Percentiles rank a stretch among this genome's conserved stretches.
Conservation (phyloP, 2,888 invertebrate genomes). For the Priocnemis perturbator region DNA sequence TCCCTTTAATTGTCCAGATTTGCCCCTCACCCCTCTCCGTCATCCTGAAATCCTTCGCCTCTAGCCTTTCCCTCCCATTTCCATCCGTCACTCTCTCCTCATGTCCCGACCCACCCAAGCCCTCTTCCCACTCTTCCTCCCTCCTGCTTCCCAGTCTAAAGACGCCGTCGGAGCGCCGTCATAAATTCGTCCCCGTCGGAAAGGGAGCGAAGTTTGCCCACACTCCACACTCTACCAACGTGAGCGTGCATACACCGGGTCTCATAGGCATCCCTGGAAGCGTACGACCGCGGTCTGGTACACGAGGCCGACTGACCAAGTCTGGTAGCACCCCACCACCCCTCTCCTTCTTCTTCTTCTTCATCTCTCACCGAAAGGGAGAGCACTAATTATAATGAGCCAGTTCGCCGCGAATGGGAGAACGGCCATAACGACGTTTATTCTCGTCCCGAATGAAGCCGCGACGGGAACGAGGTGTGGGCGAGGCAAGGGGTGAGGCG, state of each 20-base stretch:
- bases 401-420: conserved; percentile 54
- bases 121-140: too few relatives aligned
- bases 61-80: too few relatives aligned
- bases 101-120: too few relatives aligned
- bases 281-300: conserved; percentile 18
- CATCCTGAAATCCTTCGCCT: too few relatives aligned
- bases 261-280: conserved; percentile 11
- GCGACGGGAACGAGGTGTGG: neutral
- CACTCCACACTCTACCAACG: conserved; percentile 18
- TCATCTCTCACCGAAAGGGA: conserved; percentile 27
- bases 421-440: conserved; percentile 54
- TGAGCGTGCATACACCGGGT: too few relatives aligned
- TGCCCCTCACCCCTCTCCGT: too few relatives aligned
- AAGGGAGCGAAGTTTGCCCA: conserved; percentile 2
- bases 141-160: too few relatives aligned
- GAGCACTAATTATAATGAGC: conserved; percentile 68
- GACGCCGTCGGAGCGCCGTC: too few relatives aligned
- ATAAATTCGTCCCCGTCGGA: conserved; percentile 1
- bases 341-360: conserved; percentile 32
- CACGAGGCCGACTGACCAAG: neutral
- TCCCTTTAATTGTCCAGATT: too few relatives aligned
- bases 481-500: neutral
- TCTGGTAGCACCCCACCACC: conserved; percentile 16
- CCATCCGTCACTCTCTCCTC: too few relatives aligned
- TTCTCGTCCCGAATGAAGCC: conserved; percentile 48